Conservation (phyloP, 2,888 invertebrate species). For the Drosophila diplacantha region DNA sequence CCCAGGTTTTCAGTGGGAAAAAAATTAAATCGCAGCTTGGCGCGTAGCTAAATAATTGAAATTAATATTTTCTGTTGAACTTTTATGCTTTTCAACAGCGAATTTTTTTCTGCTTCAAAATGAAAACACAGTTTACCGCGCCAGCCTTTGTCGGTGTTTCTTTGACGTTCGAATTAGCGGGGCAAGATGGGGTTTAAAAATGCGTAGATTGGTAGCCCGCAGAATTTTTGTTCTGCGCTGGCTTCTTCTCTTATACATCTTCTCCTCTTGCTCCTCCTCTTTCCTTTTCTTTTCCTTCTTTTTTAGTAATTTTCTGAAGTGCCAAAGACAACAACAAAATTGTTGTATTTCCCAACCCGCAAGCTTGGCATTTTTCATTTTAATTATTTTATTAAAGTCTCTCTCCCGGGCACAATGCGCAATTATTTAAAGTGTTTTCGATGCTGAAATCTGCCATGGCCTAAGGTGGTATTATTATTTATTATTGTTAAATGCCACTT, state of each 20-base stretch:
- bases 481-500: constrained; percentile 27
- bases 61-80: constrained; percentile 66
- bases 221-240: constrained; percentile 60
- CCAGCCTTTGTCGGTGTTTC: constrained; percentile 49
- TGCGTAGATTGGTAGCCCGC: constrained; percentile 71
- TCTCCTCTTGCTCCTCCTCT: constrained; percentile 17
- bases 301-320: constrained; percentile 48
- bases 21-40: constrained; percentile 17
- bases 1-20: constrained; percentile 32
- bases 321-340: constrained; percentile 21
- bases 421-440: constrained; percentile 63
- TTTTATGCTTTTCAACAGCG: constrained; percentile 45
- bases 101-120: constrained; percentile 37
- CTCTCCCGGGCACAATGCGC: constrained; percentile 45
- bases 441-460: constrained; percentile 35
- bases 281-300: constrained; percentile 2
- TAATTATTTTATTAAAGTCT: constrained; percentile 68
- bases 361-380: constrained; percentile 60
- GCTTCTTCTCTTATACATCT: constrained; percentile 34
- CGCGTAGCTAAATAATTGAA: constrained; percentile 66
- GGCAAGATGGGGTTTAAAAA: constrained; percentile 23
- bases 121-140: constrained; percentile 58
- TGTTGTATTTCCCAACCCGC: constrained; percentile 30
- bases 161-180: constrained; percentile 49
- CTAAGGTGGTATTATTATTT: constrained; percentile 21